These are phyloP conservation scores for Scaptomyza graminum DNA, from an alignment of 1,140 invertebrate genomes.

Conservation along the genomic window DNA sequence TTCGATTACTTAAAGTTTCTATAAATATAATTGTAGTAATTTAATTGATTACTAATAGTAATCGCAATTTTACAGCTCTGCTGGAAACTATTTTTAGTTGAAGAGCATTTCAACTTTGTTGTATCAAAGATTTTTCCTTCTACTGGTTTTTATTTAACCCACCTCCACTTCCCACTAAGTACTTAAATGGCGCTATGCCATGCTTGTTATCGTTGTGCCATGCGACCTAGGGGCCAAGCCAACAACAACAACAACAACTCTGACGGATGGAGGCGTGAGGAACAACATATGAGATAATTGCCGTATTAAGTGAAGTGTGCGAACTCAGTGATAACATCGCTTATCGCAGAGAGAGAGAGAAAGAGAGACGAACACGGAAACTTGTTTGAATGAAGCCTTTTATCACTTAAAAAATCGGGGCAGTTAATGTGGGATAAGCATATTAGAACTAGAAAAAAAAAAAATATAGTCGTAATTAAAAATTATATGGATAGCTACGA, in stretches of 20 bases:
- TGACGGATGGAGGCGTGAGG: conserved; percentile 16
- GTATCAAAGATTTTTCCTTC: not conserved
- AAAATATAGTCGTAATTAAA: no score
- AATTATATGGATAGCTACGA: no score
- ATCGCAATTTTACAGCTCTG: no score
- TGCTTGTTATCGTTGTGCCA: conserved; percentile 26
- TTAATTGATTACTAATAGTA: no score
- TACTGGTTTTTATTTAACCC: not conserved
- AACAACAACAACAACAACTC: conserved; percentile 9
- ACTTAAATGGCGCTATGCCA: conserved; percentile 16
- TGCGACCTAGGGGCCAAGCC: conserved; percentile 14
- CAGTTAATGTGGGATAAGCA: conserved; percentile 33
- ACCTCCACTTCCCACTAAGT: not conserved
- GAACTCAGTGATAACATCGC: conserved; percentile 46
- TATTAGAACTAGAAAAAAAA: not conserved
- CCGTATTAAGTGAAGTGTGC: conserved; percentile 61
- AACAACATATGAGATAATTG: conserved; percentile 56
- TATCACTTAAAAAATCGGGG: no score
- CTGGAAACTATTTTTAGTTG: no score
- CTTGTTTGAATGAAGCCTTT: no score
- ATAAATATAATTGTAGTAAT: no score
- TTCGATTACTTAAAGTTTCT: no score
- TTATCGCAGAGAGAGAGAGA: conserved; percentile 42
- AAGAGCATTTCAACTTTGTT: not conserved
- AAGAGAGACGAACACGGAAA: no score